Evolutionary conservation across 2,113 vertebrate genomes (phyloP).

Genomic region (Istiophorus platypterus): DNA sequence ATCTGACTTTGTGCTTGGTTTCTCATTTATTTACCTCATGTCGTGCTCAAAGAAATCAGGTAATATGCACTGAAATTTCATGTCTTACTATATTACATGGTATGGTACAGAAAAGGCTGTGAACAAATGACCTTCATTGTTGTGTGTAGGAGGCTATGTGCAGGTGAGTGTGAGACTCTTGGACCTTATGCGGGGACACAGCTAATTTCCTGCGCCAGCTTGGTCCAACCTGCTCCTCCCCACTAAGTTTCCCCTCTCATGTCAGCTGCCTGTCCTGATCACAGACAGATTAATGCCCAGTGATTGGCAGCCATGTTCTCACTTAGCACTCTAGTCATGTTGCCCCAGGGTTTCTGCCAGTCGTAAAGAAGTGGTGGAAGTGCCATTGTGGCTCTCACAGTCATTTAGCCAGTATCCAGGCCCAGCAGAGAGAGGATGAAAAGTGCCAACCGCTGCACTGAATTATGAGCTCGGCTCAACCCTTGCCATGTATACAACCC

Average conservation of each 20-base stretch:
- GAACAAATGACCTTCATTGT: constrained; percentile 48
- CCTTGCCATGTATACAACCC: constrained; percentile 64
- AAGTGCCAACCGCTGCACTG: constrained; percentile 65
- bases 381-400: constrained; percentile 69
- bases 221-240: constrained; percentile 41
- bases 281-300: constrained; percentile 67
- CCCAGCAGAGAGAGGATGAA: constrained; percentile 66
- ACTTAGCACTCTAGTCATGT: constrained; percentile 61
- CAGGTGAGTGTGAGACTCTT: constrained; percentile 27
- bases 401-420: constrained; percentile 69
- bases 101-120: constrained; percentile 7
- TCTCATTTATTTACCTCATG: constrained; percentile 5
- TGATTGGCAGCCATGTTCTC: constrained; percentile 73
- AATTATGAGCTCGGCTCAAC: constrained; percentile 70
- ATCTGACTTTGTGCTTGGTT: neutral
- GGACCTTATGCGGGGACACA: neutral
- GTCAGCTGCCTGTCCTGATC: constrained; percentile 53
- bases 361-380: constrained; percentile 67
- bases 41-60: constrained; percentile 2
- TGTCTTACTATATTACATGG: constrained; percentile 5
- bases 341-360: constrained; percentile 59
- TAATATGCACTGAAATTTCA: constrained; percentile 5
- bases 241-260: constrained; percentile 20
- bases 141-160: constrained; percentile 19
- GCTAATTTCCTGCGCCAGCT: constrained; percentile 62